A percentile compares a stretch with the other conserved stretches of the same genome.
phyloP scores from a whole-genome alignment of 2,888 invertebrate species.

The Amblyjoppa proteus region DNA sequence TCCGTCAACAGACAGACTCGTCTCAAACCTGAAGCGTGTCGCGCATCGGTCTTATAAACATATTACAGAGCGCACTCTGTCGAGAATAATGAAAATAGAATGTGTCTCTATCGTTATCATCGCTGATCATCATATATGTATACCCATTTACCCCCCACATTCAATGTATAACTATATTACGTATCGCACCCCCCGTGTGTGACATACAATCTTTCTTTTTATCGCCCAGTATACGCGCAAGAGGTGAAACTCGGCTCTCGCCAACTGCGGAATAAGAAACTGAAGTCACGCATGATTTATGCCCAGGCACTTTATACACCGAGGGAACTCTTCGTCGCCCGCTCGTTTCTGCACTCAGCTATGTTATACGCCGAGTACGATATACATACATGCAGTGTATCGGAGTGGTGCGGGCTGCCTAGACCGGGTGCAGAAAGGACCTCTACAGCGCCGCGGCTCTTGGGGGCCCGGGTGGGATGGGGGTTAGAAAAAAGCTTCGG shows the following conservation, averaged over 20 bases:
- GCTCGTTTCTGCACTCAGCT: conserved; percentile 36
- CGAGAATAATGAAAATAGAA: background rate
- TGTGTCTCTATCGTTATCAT: conserved; percentile 14
- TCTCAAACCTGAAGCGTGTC: background rate
- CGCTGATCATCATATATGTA: conserved; percentile 18
- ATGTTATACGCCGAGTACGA: background rate
- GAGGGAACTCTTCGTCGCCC: conserved; percentile 34
- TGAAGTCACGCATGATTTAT: conserved; percentile 74
- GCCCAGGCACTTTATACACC: conserved; percentile 59
- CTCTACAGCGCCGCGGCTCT: conserved; percentile 15
- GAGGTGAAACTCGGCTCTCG: conserved; percentile 34
- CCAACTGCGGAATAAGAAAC: conserved; percentile 60
- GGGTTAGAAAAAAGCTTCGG: conserved; percentile 1
- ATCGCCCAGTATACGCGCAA: conserved; percentile 29
- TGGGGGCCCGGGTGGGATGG: background rate
- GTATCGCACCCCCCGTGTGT: background rate
- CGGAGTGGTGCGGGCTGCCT: background rate
- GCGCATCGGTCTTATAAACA: background rate
- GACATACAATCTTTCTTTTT: conserved; percentile 52
- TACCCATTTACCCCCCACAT: background rate
- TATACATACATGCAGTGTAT: background rate
- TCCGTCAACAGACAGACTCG: too few species aligned
- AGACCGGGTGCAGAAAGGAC: conserved; percentile 25
- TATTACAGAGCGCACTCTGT: background rate
- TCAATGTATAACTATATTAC: conserved; percentile 1